These are phyloP conservation scores for Eudorcas thomsonii DNA, from an alignment of 2,113 vertebrate species.

Conservation along the genomic window DNA sequence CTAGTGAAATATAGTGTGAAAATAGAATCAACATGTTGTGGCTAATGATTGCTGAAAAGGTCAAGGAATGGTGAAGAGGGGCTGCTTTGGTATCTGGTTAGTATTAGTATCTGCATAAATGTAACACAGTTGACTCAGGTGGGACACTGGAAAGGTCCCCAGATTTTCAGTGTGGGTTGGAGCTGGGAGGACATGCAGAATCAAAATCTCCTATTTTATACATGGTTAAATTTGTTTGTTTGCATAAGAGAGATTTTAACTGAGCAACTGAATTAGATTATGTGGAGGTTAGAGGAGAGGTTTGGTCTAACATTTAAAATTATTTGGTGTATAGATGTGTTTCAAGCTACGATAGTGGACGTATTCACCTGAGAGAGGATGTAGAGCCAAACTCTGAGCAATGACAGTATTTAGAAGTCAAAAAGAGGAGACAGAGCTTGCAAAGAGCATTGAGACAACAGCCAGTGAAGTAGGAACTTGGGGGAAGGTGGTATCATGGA, in stretches of 20 bases:
- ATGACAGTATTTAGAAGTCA: not conserved
- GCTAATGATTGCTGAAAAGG: not conserved
- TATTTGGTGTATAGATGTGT: not conserved
- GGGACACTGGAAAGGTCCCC: not conserved
- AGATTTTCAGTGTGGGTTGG: not conserved
- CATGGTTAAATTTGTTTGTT: not conserved
- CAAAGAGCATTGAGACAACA: not conserved
- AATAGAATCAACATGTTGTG: not conserved
- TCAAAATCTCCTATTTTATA: not conserved
- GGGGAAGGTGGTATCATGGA: not conserved
- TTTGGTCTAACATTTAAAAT: not conserved
- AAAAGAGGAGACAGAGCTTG: not conserved
- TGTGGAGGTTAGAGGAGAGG: not conserved
- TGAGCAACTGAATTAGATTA: not conserved
- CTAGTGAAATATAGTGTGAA: not conserved
- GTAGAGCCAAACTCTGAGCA: not conserved
- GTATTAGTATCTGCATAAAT: not conserved
- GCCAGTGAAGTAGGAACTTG: not conserved
- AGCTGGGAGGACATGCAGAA: not conserved
- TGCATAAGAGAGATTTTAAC: not conserved
- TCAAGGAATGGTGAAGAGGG: not conserved
- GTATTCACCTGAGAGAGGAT: not conserved
- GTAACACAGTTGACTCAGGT: not conserved
- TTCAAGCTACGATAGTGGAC: not conserved
- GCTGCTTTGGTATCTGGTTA: not conserved